phyloP scores from a whole-genome alignment of 2,888 invertebrate genomes.

The Tanypteryx hageni region DNA sequence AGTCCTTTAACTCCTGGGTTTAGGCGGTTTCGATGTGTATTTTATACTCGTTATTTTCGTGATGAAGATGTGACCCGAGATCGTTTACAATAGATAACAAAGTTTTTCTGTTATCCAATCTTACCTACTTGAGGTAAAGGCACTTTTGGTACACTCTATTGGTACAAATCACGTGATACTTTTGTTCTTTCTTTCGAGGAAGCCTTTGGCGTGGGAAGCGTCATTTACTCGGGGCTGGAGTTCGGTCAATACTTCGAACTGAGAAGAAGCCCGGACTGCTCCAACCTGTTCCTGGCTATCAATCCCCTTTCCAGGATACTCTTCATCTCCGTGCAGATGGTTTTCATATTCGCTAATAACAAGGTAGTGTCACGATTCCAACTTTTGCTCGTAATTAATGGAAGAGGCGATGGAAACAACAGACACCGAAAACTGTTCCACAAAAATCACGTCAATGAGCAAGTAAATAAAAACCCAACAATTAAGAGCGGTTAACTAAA shows the following conservation, averaged over 20 bases:
- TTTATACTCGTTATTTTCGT: no score
- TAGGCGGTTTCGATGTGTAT: background rate
- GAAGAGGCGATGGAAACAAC: no score
- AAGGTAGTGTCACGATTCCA: slow-evolving; percentile 76
- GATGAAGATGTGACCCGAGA: background rate
- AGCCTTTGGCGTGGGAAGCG: slow-evolving; percentile 83
- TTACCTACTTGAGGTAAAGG: background rate
- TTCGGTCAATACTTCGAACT: slow-evolving; percentile 84
- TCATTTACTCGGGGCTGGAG: slow-evolving; percentile 84
- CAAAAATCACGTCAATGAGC: no score
- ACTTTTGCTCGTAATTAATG: no score
- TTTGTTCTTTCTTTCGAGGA: background rate
- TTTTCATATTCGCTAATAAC: slow-evolving; percentile 85
- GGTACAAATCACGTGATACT: background rate
- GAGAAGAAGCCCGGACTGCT: slow-evolving; percentile 78
- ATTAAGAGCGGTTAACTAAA: background rate
- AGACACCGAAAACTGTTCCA: no score
- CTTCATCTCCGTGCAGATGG: slow-evolving; percentile 83
- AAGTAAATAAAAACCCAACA: no score
- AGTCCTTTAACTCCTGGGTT: background rate
- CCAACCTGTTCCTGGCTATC: slow-evolving; percentile 79
- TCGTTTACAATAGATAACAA: background rate
- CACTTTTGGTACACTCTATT: no score
- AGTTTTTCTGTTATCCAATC: background rate
- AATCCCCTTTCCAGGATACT: slow-evolving; percentile 81